Evolutionary conservation across 2,113 vertebrate genomes (phyloP).

Genomic region (Trinectes maculatus): DNA sequence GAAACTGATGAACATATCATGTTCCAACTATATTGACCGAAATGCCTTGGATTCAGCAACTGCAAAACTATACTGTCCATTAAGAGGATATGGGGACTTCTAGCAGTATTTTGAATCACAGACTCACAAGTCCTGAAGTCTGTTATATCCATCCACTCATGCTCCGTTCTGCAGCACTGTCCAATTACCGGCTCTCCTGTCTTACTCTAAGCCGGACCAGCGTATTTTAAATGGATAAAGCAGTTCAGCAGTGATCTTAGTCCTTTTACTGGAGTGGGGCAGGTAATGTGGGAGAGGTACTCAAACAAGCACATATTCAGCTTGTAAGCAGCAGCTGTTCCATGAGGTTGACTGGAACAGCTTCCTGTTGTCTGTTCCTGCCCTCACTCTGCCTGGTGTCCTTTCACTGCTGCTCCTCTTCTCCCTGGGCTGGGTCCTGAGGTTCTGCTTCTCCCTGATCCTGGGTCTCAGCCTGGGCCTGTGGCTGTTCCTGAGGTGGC

Average conservation of each 20-base stretch:
- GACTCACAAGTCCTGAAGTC: constrained; percentile 50
- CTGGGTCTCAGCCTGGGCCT: constrained; percentile 42
- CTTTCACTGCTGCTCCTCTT: constrained; percentile 64
- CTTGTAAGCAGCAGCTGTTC: constrained; percentile 37
- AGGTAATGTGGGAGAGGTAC: constrained; percentile 31
- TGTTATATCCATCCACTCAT: constrained; percentile 26
- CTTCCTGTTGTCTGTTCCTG: constrained; percentile 40
- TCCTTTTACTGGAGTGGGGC: constrained; percentile 23
- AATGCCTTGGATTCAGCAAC: constrained; percentile 42
- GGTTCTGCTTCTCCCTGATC: constrained; percentile 51
- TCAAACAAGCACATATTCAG: constrained; percentile 43
- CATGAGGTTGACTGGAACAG: constrained; percentile 5
- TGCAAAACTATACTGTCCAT: constrained; percentile 26
- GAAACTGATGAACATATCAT: constrained; percentile 42
- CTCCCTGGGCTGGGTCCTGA: constrained; percentile 49
- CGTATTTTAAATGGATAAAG: constrained; percentile 39
- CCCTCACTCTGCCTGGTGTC: constrained; percentile 24
- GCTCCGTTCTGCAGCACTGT: constrained; percentile 19
- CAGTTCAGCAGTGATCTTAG: constrained; percentile 32
- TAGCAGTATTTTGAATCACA: constrained; percentile 71
- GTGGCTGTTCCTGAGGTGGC: constrained; percentile 67
- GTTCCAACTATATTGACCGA: constrained; percentile 27
- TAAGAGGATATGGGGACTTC: constrained; percentile 36
- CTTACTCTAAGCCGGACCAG: constrained; percentile 31
- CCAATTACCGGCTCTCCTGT: constrained; percentile 13